phyloP scores from a whole-genome alignment of 2,888 invertebrate genomes.

The Fragum whitleyi region DNA sequence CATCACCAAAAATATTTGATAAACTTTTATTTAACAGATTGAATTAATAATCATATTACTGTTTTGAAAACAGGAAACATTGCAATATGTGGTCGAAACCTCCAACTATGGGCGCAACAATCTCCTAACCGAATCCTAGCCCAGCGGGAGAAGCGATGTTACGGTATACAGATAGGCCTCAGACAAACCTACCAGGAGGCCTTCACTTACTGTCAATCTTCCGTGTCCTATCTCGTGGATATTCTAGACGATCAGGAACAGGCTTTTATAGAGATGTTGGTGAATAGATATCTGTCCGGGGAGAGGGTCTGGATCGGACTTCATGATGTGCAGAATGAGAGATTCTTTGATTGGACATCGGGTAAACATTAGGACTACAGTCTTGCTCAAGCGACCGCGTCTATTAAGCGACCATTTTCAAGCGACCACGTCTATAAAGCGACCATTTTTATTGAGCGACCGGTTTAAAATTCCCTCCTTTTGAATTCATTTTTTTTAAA shows the following conservation, averaged over 20 bases:
- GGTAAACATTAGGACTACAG: neutral
- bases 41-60: too few relatives aligned
- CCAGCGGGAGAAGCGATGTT: constrained; percentile 8
- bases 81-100: neutral
- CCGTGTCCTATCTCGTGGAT: constrained; percentile 13
- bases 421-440: too few relatives aligned
- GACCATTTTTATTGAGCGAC: too few relatives aligned
- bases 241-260: constrained; percentile 17
- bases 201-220: constrained; percentile 17
- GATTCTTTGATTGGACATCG: constrained; percentile 21
- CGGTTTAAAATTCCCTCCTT: too few relatives aligned
- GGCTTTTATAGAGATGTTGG: constrained; percentile 16
- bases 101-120: neutral
- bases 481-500: too few relatives aligned
- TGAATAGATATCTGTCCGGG: neutral
- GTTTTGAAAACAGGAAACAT: constrained; percentile 9
- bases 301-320: constrained; percentile 16
- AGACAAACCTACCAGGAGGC: constrained; percentile 22
- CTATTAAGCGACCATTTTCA: too few relatives aligned
- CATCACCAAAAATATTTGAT: too few relatives aligned
- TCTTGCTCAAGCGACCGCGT: too few relatives aligned
- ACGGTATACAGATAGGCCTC: constrained; percentile 9
- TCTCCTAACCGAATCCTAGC: neutral
- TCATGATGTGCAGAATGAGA: constrained; percentile 15
- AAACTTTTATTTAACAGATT: too few relatives aligned